Conservation (phyloP, 2,888 invertebrate species). For the Sminthurinus aureus region DNA sequence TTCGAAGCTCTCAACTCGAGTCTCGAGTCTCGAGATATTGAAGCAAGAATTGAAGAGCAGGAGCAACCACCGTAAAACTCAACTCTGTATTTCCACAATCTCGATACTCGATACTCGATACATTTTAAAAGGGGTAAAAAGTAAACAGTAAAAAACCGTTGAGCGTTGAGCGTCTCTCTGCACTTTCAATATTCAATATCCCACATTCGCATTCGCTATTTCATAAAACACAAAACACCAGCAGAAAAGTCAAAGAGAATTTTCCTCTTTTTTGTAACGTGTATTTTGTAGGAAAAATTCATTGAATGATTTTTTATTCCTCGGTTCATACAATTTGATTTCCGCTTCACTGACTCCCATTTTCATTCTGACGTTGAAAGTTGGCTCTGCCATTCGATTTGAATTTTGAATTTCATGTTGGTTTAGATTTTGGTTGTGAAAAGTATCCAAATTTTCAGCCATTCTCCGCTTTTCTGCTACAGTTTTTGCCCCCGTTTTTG, state of each 20-base stretch:
- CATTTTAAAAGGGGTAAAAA: no score
- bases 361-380: not conserved
- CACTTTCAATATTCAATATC: no score
- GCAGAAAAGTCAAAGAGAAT: not conserved
- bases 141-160: no score
- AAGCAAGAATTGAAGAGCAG: not conserved
- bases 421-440: not conserved
- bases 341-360: not conserved
- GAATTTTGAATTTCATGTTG: not conserved
- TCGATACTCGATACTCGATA: no score
- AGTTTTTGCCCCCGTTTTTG: not conserved
- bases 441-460: no score
- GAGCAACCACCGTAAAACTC: not conserved
- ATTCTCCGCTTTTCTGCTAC: not conserved
- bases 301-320: slow-evolving; percentile 14
- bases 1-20: not conserved
- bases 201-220: no score
- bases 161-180: no score
- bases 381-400: not conserved
- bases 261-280: not conserved
- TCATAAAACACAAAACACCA: not conserved
- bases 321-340: slow-evolving; percentile 17
- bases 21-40: not conserved
- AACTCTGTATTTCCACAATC: not conserved
- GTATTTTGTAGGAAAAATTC: slow-evolving; percentile 6